Evolutionary conservation across 2,113 vertebrate species (phyloP).

Genomic region (Thomomys bottae): DNA sequence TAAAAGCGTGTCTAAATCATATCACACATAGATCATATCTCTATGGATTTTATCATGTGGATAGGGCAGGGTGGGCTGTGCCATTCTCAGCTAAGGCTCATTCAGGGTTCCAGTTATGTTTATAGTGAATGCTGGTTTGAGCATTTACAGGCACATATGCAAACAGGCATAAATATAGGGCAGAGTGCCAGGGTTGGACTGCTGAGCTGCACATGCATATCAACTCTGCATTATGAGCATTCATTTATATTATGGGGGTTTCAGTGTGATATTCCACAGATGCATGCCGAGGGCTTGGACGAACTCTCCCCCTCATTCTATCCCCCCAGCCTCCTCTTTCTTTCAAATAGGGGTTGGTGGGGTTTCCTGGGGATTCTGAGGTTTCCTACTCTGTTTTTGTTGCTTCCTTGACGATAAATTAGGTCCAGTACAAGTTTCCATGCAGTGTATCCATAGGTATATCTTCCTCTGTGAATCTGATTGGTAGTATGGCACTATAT

Average conservation of each 20-base stretch:
- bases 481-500: background rate
- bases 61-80: background rate
- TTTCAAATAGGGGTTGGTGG: too few species aligned
- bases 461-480: slow-evolving; percentile 25
- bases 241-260: too few species aligned
- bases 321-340: too few species aligned
- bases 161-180: background rate
- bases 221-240: too few species aligned
- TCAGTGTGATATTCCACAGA: too few species aligned
- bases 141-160: background rate
- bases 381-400: background rate
- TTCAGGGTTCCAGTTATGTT: slow-evolving; percentile 20
- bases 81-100: background rate
- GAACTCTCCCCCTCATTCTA: too few species aligned
- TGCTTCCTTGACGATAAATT: background rate
- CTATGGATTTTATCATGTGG: background rate
- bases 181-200: background rate
- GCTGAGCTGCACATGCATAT: background rate
- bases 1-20: background rate
- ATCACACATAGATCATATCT: background rate
- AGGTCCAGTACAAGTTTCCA: background rate
- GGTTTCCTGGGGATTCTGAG: background rate
- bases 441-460: background rate
- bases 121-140: slow-evolving; percentile 2
- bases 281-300: too few species aligned